A percentile compares a stretch with the other conserved stretches of the same genome.
Evolutionary conservation across 2,888 invertebrate genomes (phyloP).

Genomic region (Netelia fuscicornis): DNA sequence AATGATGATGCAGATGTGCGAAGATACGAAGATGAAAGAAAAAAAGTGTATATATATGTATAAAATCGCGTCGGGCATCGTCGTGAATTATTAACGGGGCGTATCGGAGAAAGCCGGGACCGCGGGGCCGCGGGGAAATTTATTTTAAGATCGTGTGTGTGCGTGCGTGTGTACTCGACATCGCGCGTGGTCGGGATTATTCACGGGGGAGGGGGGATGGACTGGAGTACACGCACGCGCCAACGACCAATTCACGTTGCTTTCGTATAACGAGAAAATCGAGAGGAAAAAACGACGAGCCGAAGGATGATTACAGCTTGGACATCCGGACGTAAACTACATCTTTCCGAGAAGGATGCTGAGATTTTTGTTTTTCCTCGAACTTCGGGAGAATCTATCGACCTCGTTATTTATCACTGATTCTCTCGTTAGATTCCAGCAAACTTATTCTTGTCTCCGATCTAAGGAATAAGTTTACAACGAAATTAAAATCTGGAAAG

Average conservation of each 20-base stretch:
- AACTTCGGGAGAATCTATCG: not conserved
- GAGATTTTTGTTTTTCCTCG: slow-evolving; percentile 23
- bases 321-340: slow-evolving; percentile 50
- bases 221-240: slow-evolving; percentile 53
- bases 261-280: slow-evolving; percentile 50
- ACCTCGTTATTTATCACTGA: too few relatives aligned
- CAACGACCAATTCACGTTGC: slow-evolving; percentile 41
- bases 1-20: slow-evolving; percentile 63
- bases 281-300: slow-evolving; percentile 43
- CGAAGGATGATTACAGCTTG: slow-evolving; percentile 31
- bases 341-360: slow-evolving; percentile 49
- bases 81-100: slow-evolving; percentile 82
- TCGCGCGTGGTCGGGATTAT: slow-evolving; percentile 1
- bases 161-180: slow-evolving; percentile 8
- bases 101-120: slow-evolving; percentile 82
- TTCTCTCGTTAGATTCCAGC: too few relatives aligned
- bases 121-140: slow-evolving; percentile 62
- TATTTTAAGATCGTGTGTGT: not conserved
- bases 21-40: slow-evolving; percentile 72
- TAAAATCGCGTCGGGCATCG: slow-evolving; percentile 73
- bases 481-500: too few relatives aligned
- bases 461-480: too few relatives aligned
- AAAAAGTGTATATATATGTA: not conserved
- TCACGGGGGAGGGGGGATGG: slow-evolving; percentile 14
- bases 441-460: too few relatives aligned